phyloP scores from a whole-genome alignment of 2,797 vertebrate genomes.

The Tarsius wallacei region DNA sequence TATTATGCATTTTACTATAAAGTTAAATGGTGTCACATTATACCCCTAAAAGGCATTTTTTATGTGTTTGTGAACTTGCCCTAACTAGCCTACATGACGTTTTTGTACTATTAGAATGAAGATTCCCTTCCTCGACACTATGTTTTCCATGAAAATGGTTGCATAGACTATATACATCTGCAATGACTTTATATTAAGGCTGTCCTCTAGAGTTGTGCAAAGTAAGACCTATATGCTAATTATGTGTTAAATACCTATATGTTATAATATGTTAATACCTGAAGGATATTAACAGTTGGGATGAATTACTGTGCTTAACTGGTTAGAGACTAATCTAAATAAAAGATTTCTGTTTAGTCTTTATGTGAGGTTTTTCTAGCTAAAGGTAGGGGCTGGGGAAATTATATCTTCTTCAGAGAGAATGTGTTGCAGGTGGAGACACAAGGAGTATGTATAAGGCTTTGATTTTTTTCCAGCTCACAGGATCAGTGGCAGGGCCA shows the following conservation, averaged over 20 bases:
- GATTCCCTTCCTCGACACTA: background rate
- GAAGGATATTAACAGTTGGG: background rate
- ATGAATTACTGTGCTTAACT: background rate
- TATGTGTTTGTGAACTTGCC: background rate
- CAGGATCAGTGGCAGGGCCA: background rate
- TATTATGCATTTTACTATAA: slow-evolving; percentile 19
- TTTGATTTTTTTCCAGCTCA: background rate
- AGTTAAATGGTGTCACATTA: background rate
- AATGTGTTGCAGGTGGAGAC: background rate
- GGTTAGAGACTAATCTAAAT: background rate
- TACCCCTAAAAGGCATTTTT: background rate
- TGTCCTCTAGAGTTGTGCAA: background rate
- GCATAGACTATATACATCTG: background rate
- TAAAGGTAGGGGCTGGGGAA: background rate
- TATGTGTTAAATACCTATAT: no score
- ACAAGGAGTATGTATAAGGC: background rate
- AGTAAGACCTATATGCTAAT: no score
- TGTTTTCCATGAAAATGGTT: slow-evolving; percentile 6
- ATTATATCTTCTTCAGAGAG: background rate
- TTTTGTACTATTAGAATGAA: background rate
- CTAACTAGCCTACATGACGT: background rate
- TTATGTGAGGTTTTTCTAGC: background rate
- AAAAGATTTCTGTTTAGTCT: background rate
- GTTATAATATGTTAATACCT: background rate
- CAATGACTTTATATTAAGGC: background rate